Evolutionary conservation across 1,140 invertebrate genomes (phyloP).

Genomic region (Brachystomella parvula): DNA sequence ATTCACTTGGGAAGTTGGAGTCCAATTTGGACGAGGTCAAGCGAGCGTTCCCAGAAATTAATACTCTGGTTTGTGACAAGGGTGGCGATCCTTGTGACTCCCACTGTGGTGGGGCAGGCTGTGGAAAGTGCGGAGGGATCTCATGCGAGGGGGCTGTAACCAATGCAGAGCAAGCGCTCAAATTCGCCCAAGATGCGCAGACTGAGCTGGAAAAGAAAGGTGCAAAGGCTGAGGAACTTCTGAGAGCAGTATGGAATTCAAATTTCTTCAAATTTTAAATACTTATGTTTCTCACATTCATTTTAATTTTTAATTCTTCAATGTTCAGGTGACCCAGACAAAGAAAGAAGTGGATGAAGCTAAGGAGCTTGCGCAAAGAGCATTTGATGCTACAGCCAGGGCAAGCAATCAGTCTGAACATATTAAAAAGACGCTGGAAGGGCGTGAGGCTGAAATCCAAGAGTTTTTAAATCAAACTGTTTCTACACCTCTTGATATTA

Average conservation of each 20-base stretch:
- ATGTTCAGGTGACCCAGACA: slow-evolving; percentile 50
- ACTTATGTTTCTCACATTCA: slow-evolving; percentile 11
- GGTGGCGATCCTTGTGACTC: slow-evolving; percentile 75
- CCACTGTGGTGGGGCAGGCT: slow-evolving; percentile 89
- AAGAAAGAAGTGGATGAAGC: slow-evolving; percentile 52
- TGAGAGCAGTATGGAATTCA: slow-evolving; percentile 49
- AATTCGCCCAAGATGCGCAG: slow-evolving; percentile 74
- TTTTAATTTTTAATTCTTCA: slow-evolving; percentile 14
- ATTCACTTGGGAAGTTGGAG: slow-evolving; percentile 57
- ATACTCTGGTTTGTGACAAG: slow-evolving; percentile 78
- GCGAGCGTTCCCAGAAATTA: slow-evolving; percentile 69
- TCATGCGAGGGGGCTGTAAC: slow-evolving; percentile 85
- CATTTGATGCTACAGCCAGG: slow-evolving; percentile 49
- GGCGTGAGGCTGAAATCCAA: slow-evolving; percentile 60
- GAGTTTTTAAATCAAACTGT: slow-evolving; percentile 66
- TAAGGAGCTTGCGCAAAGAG: slow-evolving; percentile 51
- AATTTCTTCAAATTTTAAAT: not conserved
- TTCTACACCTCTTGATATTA: slow-evolving; percentile 71
- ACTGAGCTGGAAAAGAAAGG: slow-evolving; percentile 70
- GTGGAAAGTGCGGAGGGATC: slow-evolving; percentile 76
- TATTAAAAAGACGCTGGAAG: slow-evolving; percentile 48
- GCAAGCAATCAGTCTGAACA: slow-evolving; percentile 53
- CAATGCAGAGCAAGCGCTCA: slow-evolving; percentile 73
- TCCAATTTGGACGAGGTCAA: slow-evolving; percentile 59
- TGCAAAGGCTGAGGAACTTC: slow-evolving; percentile 60